phyloP scores from a whole-genome alignment of 2,797 vertebrate species.

The Brachyalestes nurse region DNA sequence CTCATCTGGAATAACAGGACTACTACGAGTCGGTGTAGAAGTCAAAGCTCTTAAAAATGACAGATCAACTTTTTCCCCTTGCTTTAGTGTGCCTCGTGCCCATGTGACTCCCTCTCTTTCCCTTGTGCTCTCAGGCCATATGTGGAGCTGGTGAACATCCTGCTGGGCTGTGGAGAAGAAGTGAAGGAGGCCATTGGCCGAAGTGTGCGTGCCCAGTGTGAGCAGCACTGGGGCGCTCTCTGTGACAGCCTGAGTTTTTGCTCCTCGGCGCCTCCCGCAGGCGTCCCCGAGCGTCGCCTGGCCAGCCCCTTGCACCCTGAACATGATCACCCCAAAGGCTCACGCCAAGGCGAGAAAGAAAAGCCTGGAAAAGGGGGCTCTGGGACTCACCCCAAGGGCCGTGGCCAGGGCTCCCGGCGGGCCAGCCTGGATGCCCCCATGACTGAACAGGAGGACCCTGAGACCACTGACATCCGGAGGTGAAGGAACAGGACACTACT shows the following conservation, averaged over 20 bases:
- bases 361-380: slow-evolving; percentile 81
- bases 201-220: slow-evolving; percentile 92
- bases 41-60: too few relatives aligned
- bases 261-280: slow-evolving; percentile 55
- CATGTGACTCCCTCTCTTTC: background rate
- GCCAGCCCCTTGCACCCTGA: slow-evolving; percentile 72
- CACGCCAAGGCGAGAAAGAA: slow-evolving; percentile 83
- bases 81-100: background rate
- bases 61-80: background rate
- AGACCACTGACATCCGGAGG: slow-evolving; percentile 92
- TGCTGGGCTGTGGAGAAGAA: slow-evolving; percentile 94
- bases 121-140: slow-evolving; percentile 82
- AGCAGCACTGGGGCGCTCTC: slow-evolving; percentile 95
- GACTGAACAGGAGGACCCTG: slow-evolving; percentile 87
- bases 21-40: too few relatives aligned
- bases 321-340: slow-evolving; percentile 71
- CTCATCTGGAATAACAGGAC: too few relatives aligned
- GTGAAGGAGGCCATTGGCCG: slow-evolving; percentile 92
- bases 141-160: slow-evolving; percentile 94
- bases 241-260: slow-evolving; percentile 97
- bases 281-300: slow-evolving; percentile 63
- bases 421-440: slow-evolving; percentile 78
- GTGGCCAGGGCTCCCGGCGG: slow-evolving; percentile 79
- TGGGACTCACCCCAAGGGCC: slow-evolving; percentile 76
- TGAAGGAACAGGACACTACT: slow-evolving; percentile 79